Conservation (phyloP, 37 sponge, comb jelly and placozoan species). For the Oscarella lobularis region DNA sequence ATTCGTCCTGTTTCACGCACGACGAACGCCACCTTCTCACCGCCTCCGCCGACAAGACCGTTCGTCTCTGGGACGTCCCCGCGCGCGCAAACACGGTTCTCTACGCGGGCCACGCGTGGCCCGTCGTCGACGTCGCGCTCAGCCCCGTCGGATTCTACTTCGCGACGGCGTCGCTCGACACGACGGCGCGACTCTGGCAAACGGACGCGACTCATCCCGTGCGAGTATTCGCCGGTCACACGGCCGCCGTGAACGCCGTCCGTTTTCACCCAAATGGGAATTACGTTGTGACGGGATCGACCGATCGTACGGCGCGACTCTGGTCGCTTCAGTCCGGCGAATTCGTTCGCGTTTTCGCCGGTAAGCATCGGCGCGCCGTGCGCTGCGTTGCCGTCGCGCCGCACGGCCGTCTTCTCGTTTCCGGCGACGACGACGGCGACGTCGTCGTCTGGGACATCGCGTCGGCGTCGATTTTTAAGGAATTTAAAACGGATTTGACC, state of each 20-base stretch:
- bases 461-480: constrained; percentile 13
- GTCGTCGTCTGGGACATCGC: constrained; percentile 46
- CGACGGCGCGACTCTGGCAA: constrained; percentile 70
- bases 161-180: constrained; percentile 42
- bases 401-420: constrained; percentile 32
- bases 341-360: constrained; percentile 47
- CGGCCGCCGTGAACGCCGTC: constrained; percentile 31
- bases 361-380: constrained; percentile 11
- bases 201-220: constrained; percentile 53
- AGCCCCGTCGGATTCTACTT: constrained; percentile 74
- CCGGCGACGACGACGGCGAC: constrained; percentile 37
- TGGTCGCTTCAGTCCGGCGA: constrained; percentile 77
- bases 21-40: constrained; percentile 44
- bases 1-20: constrained; percentile 21
- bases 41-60: constrained; percentile 46
- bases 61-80: constrained; percentile 54
- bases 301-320: constrained; percentile 55
- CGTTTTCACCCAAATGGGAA: constrained; percentile 65
- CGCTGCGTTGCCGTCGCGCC: constrained; percentile 36
- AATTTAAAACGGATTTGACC: constrained; percentile 17
- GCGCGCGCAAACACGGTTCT: constrained; percentile 8
- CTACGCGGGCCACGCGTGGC: constrained; percentile 64
- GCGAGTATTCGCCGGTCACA: constrained; percentile 73
- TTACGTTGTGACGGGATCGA: constrained; percentile 68
- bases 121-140: constrained; percentile 53